Percentiles rank a stretch among this genome's conserved stretches.
phyloP scores from a whole-genome alignment of 2,113 vertebrate genomes.

The Agelaius phoeniceus region DNA sequence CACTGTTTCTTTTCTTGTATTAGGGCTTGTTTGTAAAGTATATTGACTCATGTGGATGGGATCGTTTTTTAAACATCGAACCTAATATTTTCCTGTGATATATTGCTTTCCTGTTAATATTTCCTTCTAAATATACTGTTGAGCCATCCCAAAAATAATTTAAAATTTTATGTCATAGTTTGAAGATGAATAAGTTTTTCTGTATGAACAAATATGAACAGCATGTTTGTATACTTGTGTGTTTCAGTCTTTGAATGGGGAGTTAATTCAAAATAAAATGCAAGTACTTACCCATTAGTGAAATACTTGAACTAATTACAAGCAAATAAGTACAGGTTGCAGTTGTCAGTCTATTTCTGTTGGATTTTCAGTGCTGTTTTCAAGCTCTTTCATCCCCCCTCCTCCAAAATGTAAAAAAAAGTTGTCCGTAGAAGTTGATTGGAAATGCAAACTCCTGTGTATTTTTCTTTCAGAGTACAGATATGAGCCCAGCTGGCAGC shows the following conservation, averaged over 20 bases:
- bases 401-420: neutral
- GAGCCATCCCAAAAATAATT: neutral
- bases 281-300: neutral
- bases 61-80: neutral
- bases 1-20: neutral
- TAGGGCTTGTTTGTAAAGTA: neutral
- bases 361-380: neutral
- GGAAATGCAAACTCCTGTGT: neutral
- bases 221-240: neutral
- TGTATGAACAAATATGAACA: neutral
- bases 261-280: neutral
- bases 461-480: slow-evolving; percentile 83
- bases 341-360: neutral
- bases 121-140: neutral
- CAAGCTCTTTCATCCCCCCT: neutral
- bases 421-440: neutral
- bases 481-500: slow-evolving; percentile 93
- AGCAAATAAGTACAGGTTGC: neutral
- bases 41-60: neutral
- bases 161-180: neutral
- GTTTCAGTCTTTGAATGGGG: neutral
- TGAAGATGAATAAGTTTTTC: neutral
- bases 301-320: neutral
- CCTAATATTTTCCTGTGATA: neutral
- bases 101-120: neutral